These are phyloP conservation scores for Acinonyx jubatus DNA, from an alignment of 2,113 vertebrate species.

Conservation along the genomic window DNA sequence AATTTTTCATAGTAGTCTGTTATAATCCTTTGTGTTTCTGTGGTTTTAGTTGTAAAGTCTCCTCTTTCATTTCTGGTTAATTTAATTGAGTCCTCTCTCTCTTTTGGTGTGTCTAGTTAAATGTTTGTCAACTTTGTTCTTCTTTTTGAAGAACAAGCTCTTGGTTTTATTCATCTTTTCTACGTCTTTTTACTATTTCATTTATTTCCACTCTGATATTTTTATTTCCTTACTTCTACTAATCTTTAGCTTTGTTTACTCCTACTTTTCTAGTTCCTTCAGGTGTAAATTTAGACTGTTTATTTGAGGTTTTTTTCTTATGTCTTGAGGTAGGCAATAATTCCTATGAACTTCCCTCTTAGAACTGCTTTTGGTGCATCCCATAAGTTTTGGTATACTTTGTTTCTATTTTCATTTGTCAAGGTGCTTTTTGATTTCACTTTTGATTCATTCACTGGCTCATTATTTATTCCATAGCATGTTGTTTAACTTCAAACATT, in stretches of 20 bases:
- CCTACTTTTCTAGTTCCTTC: not conserved
- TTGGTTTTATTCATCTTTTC: not conserved
- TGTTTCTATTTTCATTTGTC: not conserved
- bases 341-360: not conserved
- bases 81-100: not conserved
- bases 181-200: not conserved
- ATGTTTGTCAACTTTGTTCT: not conserved
- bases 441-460: not conserved
- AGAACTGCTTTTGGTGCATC: not conserved
- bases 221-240: not conserved
- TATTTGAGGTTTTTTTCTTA: not conserved
- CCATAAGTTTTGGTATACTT: not conserved
- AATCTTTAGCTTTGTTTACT: not conserved
- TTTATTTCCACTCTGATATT: not conserved
- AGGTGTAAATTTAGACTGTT: not conserved
- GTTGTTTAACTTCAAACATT: not conserved
- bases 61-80: not conserved
- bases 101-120: not conserved
- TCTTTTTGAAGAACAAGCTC: not conserved
- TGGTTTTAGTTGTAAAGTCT: not conserved
- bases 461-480: not conserved
- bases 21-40: not conserved
- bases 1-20: not conserved
- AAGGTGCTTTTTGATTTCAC: not conserved
- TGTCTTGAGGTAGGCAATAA: not conserved